These are phyloP conservation scores for Colaptes auratus DNA, from an alignment of 2,113 vertebrate species.

Conservation along the genomic window DNA sequence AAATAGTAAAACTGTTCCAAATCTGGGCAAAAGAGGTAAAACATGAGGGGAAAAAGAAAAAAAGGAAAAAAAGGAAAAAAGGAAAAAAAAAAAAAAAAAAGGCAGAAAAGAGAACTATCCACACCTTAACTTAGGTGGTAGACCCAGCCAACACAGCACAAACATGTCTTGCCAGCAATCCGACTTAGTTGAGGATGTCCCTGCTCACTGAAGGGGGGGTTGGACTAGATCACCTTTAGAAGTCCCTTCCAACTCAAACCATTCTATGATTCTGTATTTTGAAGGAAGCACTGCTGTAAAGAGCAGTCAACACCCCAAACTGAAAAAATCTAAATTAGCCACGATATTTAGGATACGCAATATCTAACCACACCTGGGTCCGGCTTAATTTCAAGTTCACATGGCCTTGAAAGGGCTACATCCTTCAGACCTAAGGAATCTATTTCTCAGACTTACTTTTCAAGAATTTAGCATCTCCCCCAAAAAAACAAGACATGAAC, in stretches of 20 bases:
- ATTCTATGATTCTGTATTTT: too few species aligned
- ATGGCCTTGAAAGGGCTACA: not conserved
- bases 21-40: not conserved
- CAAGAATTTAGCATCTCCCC: rapidly evolving
- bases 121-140: not conserved
- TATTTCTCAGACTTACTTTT: not conserved
- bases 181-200: too few species aligned
- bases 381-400: not conserved
- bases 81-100: not conserved
- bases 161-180: not conserved
- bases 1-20: not conserved
- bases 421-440: not conserved
- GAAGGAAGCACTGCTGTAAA: not conserved
- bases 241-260: too few species aligned
- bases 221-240: too few species aligned
- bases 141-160: not conserved
- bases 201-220: too few species aligned
- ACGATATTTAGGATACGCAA: not conserved
- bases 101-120: not conserved
- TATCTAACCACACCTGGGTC: not conserved
- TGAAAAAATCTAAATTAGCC: not conserved
- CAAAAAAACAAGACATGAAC: too few species aligned
- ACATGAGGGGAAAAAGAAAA: too few species aligned
- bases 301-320: not conserved
- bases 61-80: not conserved